Evolutionary conservation across 2,113 vertebrate genomes (phyloP).

Genomic region (Hydrolagus affinis): DNA sequence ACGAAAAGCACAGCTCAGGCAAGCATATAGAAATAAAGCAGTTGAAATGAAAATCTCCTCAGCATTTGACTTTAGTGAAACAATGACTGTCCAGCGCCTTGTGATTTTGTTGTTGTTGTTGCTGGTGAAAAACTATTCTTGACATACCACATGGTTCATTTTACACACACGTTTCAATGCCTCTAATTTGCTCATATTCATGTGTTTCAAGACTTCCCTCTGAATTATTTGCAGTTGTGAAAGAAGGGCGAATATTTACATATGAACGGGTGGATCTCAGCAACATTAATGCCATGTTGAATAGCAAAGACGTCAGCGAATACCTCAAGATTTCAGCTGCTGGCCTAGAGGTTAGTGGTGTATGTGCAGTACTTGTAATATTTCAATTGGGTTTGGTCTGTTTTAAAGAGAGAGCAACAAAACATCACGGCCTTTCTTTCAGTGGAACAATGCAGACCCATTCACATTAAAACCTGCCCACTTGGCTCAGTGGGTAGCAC

Average conservation of each 20-base stretch:
- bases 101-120: no score
- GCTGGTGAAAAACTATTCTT: no score
- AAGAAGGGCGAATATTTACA: conserved; percentile 87
- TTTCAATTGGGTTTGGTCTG: not conserved
- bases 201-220: not conserved
- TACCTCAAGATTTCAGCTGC: conserved; percentile 95
- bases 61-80: no score
- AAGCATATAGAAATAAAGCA: no score
- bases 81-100: no score
- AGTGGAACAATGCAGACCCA: not conserved
- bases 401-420: not conserved
- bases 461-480: no score
- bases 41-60: no score
- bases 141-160: no score
- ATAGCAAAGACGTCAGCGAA: conserved; percentile 96
- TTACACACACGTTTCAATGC: no score
- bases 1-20: no score
- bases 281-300: conserved; percentile 90
- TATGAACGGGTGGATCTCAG: conserved; percentile 90
- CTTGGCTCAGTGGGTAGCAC: no score
- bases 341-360: conserved; percentile 75
- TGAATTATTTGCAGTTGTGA: conserved; percentile 68
- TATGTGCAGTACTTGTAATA: not conserved
- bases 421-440: not conserved
- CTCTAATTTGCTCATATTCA: not conserved